Conservation (phyloP, 2,888 invertebrate genomes). For the Morpho achilles region DNA sequence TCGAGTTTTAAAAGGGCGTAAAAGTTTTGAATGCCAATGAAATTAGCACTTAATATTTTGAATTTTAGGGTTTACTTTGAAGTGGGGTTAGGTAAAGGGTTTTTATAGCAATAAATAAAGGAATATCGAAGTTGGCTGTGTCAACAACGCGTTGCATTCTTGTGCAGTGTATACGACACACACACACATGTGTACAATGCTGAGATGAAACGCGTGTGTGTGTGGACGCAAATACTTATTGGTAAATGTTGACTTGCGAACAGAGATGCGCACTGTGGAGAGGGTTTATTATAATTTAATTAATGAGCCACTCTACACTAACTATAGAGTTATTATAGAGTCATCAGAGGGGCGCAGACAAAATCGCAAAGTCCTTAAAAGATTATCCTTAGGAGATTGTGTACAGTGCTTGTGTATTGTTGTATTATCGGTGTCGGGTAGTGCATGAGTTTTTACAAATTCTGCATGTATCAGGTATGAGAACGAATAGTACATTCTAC, state of each 20-base stretch:
- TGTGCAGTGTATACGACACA: constrained; percentile 65
- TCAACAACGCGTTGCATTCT: constrained; percentile 79
- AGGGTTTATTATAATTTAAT: background rate
- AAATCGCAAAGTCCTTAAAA: too few species aligned
- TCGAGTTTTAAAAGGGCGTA: constrained; percentile 36
- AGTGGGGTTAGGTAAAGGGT: constrained; percentile 43
- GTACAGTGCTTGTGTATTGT: too few species aligned
- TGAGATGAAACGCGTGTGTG: constrained; percentile 41
- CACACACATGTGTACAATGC: constrained; percentile 40
- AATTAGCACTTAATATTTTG: too few species aligned
- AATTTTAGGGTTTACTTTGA: constrained; percentile 35
- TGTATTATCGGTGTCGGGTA: too few species aligned
- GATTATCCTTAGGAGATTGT: too few species aligned
- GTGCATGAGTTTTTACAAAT: too few species aligned
- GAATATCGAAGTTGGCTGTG: constrained; percentile 78
- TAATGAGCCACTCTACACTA: too few species aligned
- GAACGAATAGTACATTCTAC: too few species aligned
- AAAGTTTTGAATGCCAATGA: constrained; percentile 21
- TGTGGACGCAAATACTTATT: constrained; percentile 72
- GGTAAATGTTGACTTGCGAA: constrained; percentile 72
- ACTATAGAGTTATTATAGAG: too few species aligned
- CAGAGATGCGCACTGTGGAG: constrained; percentile 35
- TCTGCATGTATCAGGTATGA: too few species aligned
- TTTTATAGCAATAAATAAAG: constrained; percentile 79
- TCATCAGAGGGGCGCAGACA: too few species aligned